Conservation (phyloP, 2,888 invertebrate species). For the Lasioglossum pauxillum region DNA sequence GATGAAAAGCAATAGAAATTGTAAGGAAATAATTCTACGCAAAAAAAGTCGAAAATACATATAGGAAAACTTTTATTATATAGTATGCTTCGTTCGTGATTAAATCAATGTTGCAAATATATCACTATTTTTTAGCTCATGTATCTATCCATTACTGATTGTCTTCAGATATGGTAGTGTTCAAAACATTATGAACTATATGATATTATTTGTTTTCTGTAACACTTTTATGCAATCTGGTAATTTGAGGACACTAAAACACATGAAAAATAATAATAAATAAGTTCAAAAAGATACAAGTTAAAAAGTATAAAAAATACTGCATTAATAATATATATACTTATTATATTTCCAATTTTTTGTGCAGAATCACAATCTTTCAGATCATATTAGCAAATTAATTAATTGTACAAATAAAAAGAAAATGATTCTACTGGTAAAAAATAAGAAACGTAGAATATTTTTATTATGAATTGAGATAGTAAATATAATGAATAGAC, state of each 20-base stretch:
- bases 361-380: not conserved
- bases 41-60: not conserved
- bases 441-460: not conserved
- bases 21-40: slow-evolving; percentile 4
- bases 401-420: not conserved
- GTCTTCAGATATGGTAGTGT: not conserved
- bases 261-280: no score
- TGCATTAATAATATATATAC: no score
- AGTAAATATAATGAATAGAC: not conserved
- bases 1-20: not conserved
- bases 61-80: not conserved
- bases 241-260: no score
- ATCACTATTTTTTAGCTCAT: no score
- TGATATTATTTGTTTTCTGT: no score
- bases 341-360: not conserved
- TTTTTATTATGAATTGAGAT: not conserved
- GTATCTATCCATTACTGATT: not conserved
- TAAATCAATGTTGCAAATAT: not conserved
- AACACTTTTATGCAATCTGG: no score
- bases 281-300: no score
- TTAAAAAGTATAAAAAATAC: no score
- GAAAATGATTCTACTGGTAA: not conserved
- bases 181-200: no score
- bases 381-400: not conserved
- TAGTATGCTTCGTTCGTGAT: not conserved